Conservation (phyloP, 2,113 vertebrate species). For the Panthera uncia region DNA sequence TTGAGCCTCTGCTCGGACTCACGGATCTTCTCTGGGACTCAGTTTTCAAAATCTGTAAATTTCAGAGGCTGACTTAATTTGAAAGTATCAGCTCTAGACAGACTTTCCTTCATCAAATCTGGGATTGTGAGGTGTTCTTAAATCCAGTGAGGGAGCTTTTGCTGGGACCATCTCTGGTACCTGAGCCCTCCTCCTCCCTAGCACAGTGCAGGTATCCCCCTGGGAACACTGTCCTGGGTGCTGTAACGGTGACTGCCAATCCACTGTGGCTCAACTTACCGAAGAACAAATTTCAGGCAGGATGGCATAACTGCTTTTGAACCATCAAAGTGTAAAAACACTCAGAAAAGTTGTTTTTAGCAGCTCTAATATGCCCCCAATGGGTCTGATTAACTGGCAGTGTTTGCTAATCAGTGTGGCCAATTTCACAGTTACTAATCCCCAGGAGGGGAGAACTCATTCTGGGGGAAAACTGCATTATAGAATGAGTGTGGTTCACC, state of each 20-base stretch:
- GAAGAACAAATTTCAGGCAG: background rate
- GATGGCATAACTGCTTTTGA: background rate
- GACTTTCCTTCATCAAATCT: background rate
- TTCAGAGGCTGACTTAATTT: background rate
- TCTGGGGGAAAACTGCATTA: background rate
- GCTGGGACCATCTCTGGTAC: background rate
- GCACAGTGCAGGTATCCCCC: background rate
- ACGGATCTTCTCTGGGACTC: background rate
- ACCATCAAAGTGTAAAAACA: background rate
- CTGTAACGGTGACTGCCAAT: background rate
- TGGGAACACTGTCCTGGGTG: background rate
- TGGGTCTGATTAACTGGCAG: background rate
- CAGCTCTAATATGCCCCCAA: background rate
- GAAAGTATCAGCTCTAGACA: background rate
- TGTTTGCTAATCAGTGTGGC: background rate
- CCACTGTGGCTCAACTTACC: background rate
- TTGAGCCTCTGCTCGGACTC: background rate
- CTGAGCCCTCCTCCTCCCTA: too few relatives aligned
- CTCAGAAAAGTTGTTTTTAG: constrained; percentile 1
- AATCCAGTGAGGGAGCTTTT: background rate
- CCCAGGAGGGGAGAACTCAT: background rate
- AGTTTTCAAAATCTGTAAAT: background rate
- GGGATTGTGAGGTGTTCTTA: background rate
- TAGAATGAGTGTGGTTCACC: background rate
- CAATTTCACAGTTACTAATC: background rate